A percentile compares a stretch with the other conserved stretches of the same genome.
Conservation (phyloP, 2,113 vertebrate genomes). For the Brachypteracias leptosomus region DNA sequence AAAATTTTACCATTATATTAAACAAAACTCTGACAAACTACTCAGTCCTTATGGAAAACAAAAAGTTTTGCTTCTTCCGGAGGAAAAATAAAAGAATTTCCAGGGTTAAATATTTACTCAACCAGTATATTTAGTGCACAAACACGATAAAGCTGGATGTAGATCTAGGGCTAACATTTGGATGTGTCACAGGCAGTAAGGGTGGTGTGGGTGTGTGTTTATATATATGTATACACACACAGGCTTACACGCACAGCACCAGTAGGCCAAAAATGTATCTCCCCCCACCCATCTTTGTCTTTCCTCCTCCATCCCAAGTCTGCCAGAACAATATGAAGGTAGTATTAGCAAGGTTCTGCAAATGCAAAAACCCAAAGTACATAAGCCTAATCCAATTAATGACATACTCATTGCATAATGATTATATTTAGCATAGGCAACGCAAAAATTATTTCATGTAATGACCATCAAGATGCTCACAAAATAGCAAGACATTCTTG, state of each 20-base stretch:
- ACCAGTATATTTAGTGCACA: neutral
- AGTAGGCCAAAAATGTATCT: neutral
- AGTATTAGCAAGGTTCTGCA: neutral
- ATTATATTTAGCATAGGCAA: neutral
- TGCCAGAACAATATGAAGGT: neutral
- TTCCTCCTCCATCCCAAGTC: neutral
- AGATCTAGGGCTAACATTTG: neutral
- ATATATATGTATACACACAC: accelerated
- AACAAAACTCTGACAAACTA: neutral
- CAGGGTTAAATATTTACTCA: neutral
- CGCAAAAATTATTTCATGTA: neutral
- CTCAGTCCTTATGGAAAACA: neutral
- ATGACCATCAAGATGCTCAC: neutral
- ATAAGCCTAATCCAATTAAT: neutral
- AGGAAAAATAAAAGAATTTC: neutral
- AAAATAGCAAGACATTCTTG: neutral
- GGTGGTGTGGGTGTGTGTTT: accelerated
- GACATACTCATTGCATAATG: neutral
- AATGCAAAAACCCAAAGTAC: neutral
- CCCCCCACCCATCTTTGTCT: neutral
- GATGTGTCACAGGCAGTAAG: neutral
- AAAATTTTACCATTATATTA: neutral
- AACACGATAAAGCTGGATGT: neutral
- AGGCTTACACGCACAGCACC: neutral
- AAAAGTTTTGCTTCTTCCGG: neutral